Conservation (phyloP, 2,113 vertebrate species). For the Pristiophorus japonicus region DNA sequence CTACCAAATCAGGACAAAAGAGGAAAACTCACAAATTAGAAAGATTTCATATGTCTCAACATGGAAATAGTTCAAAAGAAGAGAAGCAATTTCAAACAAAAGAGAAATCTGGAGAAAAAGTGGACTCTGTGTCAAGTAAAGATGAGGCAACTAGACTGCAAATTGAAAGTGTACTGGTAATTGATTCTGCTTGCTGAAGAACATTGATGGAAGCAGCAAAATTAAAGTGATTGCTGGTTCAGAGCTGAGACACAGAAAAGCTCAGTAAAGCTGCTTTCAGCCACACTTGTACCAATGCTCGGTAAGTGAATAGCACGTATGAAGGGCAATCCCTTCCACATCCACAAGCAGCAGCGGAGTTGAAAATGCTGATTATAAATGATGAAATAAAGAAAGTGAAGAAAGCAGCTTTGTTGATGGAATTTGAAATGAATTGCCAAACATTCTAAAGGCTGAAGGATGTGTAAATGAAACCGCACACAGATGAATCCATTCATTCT, state of each 20-base stretch:
- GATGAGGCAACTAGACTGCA: not conserved
- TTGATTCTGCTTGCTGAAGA: not conserved
- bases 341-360: not conserved
- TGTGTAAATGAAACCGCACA: not conserved
- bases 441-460: not conserved
- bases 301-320: not conserved
- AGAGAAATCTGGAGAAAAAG: not conserved
- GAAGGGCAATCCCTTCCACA: not conserved
- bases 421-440: not conserved
- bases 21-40: not conserved
- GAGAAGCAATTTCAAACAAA: not conserved
- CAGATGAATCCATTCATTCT: not conserved
- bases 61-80: not conserved
- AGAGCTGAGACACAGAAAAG: not conserved
- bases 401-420: not conserved
- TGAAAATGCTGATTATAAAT: not conserved
- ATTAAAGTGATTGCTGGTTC: not conserved
- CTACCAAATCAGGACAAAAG: not conserved
- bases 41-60: not conserved
- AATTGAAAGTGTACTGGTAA: not conserved
- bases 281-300: not conserved
- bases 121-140: not conserved
- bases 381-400: not conserved
- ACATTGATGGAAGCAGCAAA: not conserved
- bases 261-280: not conserved